Evolutionary conservation across 1,140 invertebrate genomes (phyloP), one percentile per base, ranked within the genome.

Genomic region (Dinothrombium tinctorium): DNA sequence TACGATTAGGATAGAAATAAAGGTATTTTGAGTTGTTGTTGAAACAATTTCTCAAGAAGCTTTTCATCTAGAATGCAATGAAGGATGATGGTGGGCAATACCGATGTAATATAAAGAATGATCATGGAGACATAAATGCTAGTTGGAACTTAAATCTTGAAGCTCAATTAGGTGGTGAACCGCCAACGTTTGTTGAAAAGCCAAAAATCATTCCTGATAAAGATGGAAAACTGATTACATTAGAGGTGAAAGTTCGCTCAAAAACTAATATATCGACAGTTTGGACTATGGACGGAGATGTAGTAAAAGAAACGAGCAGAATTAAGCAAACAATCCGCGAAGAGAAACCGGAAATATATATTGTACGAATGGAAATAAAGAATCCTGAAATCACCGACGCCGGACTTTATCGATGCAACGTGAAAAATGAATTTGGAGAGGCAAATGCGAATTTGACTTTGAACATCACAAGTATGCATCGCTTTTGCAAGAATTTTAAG

Each of bases 121-220:
- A 89, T 58, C 79, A 74, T 56, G 92, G 92, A 38, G 89, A 96
- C 65, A 87, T 83, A 47, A 96, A 94, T 59, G 92, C 92, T 29
- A 96, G 95, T 62, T 67, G 98, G 5, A 95, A 92, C 55, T 63
- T 98, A 35, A 98, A 98, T 59, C 95, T 98, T 56, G 84, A 92
- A 63, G 82, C 15, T 17, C n/a, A 39, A 31, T 22, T 33, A 21
- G 42, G 84, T 59, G 86, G 86, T 12, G 77, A 86, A 53, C 84
- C 87, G 11, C 92, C 92, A 40, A 89, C 80, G n/a, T 98, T 98
- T 59, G 73, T 89, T 29, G 87, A 94, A 57, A 98, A 98, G 60
- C 92, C 92, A 14, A 69, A 73, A 47, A 94, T 92, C 51, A 76
- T 78, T 47, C 92, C 90, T 0, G 79, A 86, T 58, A 75, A 92